phyloP scores from a whole-genome alignment of 2,797 vertebrate genomes.

The Sebastes umbrosus region DNA sequence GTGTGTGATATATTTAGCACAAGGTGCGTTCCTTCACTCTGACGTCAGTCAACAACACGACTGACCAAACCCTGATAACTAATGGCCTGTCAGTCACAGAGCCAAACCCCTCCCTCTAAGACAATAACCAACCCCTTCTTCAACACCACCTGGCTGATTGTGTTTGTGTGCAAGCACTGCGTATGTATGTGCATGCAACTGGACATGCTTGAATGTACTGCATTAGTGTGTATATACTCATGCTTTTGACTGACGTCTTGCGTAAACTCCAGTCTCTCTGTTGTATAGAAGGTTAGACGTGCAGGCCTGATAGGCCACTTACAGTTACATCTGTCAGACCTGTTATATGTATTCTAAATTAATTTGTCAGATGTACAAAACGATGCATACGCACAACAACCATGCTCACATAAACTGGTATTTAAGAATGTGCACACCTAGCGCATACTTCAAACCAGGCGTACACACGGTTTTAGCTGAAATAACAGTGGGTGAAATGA shows the following conservation, averaged over 20 bases:
- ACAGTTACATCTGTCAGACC: not conserved
- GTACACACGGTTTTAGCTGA: not conserved
- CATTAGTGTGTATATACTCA: constrained; percentile 14
- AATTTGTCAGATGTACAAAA: not conserved
- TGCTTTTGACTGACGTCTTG: constrained; percentile 39
- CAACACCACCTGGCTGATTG: constrained; percentile 47
- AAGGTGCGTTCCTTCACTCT: constrained; percentile 59
- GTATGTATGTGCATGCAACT: not conserved
- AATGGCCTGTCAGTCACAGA: constrained; percentile 68
- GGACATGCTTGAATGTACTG: not conserved
- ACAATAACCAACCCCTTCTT: constrained; percentile 61
- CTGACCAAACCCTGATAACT: constrained; percentile 69
- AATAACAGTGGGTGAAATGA: not conserved
- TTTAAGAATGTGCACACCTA: not conserved
- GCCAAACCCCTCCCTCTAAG: constrained; percentile 62
- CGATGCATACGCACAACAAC: not conserved
- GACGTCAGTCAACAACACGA: constrained; percentile 64
- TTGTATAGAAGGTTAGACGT: constrained; percentile 16
- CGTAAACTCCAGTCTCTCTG: constrained; percentile 39
- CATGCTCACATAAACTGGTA: not conserved
- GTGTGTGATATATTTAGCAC: constrained; percentile 60
- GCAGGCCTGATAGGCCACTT: not conserved
- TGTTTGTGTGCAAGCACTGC: constrained; percentile 4
- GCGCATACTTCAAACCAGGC: not conserved
- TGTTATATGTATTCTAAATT: not conserved